Evolutionary conservation across 2,113 vertebrate species (phyloP).

Genomic region (Naja naja): DNA sequence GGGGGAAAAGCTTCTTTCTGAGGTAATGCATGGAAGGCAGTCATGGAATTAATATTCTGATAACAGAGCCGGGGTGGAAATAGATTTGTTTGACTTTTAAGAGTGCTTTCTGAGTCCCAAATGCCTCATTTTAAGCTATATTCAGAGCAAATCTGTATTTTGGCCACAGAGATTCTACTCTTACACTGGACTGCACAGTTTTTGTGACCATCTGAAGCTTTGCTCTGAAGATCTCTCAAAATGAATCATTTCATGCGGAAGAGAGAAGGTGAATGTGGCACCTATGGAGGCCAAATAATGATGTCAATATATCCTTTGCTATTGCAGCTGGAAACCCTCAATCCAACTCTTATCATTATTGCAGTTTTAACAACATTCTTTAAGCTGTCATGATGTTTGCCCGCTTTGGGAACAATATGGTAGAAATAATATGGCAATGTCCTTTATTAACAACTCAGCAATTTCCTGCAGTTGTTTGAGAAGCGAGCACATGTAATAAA

Average conservation of each 20-base stretch:
- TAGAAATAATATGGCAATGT: not conserved
- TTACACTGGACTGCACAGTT: not conserved
- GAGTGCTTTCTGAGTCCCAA: not conserved
- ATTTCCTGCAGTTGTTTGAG: not conserved
- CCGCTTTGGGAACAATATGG: not conserved
- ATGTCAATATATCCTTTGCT: not conserved
- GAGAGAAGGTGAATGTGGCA: not conserved
- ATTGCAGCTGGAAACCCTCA: not conserved
- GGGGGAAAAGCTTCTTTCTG: not conserved
- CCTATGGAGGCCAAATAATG: not conserved
- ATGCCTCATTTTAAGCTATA: not conserved
- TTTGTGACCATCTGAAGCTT: not conserved
- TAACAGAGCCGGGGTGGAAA: not conserved
- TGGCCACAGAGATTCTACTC: not conserved
- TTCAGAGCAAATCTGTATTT: not conserved
- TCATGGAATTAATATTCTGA: not conserved
- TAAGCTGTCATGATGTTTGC: not conserved
- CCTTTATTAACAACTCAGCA: slow-evolving; percentile 5
- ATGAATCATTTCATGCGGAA: not conserved
- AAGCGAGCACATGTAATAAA: accelerated
- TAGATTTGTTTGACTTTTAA: not conserved
- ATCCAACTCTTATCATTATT: not conserved
- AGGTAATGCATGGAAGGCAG: not conserved
- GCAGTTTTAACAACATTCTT: not conserved
- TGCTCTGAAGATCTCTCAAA: not conserved